Base-by-base conservation (phyloP, 1,140 invertebrate species). In the Papilio dardanus region DNA sequence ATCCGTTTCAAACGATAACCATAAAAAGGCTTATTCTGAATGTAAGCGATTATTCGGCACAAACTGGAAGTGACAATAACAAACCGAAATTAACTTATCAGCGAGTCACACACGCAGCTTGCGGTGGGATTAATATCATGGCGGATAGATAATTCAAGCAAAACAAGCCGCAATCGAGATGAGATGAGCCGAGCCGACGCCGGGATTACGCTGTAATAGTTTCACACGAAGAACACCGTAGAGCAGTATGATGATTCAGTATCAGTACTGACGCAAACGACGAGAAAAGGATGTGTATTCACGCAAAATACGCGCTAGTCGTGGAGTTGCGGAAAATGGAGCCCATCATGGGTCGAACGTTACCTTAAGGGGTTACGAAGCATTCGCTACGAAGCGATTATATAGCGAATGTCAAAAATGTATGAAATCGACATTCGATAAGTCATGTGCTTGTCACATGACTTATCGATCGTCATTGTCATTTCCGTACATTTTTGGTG, bases 81-180 rank as follows among this genome's bases (percentile, higher is more conserved):
- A 71, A 5, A 71, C 21, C 69, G 30, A 71, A 71, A 71, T 71
- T 71, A 71, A 71, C 69, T 71, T 71, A 71, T 71, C 40, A 46
- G 40, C 21, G 8, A 42, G 37, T 71, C 42, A 30, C 69, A 71
- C 69, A 46, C 69, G 69, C 12, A 24, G 67, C 67, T 21, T 50
- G 19, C 4, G 69, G 40, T 12, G 50, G 40, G 37, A 16, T 71
- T 71, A 71, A 46, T 46, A 40, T 71, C 68, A 31, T 50, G 68
- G 68, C 40, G 68, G 68, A 71, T 71, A 40, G 68, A 71, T 71
- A 71, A 71, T 71, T 71, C 68, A 71, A 71, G 68, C 68, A 71
- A 71, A 71, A 71, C 68, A 71, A 46, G 68, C 68, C 68, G 21
- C 68, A 71, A 42, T 71, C 37, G 33, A 6, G 68, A 37, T 40